These are phyloP conservation scores for Ovis canadensis DNA, from an alignment of 2,113 vertebrate species.

Conservation along the genomic window DNA sequence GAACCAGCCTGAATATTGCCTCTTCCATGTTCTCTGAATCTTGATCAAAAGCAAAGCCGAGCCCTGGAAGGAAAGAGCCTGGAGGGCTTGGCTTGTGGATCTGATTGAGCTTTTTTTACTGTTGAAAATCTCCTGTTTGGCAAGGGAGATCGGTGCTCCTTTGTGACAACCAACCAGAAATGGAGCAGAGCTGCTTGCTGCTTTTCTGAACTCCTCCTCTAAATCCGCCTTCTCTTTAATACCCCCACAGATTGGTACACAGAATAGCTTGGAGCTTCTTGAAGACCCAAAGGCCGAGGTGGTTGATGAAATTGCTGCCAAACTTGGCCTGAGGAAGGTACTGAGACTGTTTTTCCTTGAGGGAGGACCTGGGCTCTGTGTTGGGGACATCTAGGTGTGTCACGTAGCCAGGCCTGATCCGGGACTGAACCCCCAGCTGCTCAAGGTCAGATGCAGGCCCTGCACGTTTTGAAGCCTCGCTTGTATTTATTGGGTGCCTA, in stretches of 20 bases:
- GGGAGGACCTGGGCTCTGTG: not conserved
- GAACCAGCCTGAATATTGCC: fast-evolving
- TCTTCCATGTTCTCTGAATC: not conserved
- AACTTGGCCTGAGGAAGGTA: slow-evolving; percentile 96
- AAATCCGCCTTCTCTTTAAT: not conserved
- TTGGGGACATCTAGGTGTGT: not conserved
- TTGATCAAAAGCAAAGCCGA: fast-evolving
- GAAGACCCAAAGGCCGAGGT: slow-evolving; percentile 94
- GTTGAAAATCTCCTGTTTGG: not conserved
- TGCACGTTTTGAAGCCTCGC: not conserved
- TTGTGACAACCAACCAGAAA: fast-evolving
- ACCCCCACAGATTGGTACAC: slow-evolving; percentile 87
- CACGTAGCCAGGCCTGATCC: fast-evolving
- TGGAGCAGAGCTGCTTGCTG: fast-evolving
- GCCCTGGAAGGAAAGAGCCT: too few relatives aligned
- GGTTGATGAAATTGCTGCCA: slow-evolving; percentile 95
- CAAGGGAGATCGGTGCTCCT: too few relatives aligned
- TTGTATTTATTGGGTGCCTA: not conserved
- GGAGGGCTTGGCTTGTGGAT: not conserved
- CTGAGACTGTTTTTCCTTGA: not conserved
- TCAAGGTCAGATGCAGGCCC: not conserved
- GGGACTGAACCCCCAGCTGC: not conserved
- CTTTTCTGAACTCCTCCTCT: not conserved
- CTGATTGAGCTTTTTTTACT: not conserved
- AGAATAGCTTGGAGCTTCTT: slow-evolving; percentile 96